Conservation (phyloP, 2,797 vertebrate genomes). For the Acipenser transmontanus region DNA sequence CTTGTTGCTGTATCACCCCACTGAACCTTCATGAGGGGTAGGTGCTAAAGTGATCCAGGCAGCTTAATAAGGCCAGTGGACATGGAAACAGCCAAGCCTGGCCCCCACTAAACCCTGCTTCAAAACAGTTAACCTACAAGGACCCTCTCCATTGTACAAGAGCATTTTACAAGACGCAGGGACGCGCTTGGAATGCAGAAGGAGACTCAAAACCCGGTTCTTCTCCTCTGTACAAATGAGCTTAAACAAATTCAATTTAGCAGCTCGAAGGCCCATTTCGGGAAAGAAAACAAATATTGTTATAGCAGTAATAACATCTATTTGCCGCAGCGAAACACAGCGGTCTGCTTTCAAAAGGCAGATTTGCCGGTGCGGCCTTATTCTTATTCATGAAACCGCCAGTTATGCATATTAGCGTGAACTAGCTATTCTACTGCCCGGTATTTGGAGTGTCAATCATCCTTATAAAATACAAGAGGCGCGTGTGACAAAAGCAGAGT, state of each 20-base stretch:
- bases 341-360: constrained; percentile 51
- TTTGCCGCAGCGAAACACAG: constrained; percentile 51
- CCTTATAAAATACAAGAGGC: constrained; percentile 63
- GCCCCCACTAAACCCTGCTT: no score
- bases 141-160: no score
- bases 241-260: constrained; percentile 70
- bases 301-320: constrained; percentile 74
- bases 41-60: no score
- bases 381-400: constrained; percentile 73
- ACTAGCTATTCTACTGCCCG: constrained; percentile 63
- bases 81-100: no score
- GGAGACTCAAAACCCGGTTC: constrained; percentile 38
- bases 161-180: no score
- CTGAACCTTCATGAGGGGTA: no score
- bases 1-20: no score
- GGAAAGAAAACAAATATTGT: constrained; percentile 71
- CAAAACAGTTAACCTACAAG: no score
- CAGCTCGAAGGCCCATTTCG: constrained; percentile 45
- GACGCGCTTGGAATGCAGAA: background rate
- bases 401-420: constrained; percentile 69
- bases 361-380: constrained; percentile 45
- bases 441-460: constrained; percentile 70
- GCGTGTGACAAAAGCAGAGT: constrained; percentile 50
- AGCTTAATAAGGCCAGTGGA: no score
- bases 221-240: constrained; percentile 40